Percentiles rank a stretch among this genome's conserved stretches.
These are phyloP conservation scores for Probaryconus sp. DNA, from an alignment of 1,140 invertebrate genomes.

Conservation along the genomic window DNA sequence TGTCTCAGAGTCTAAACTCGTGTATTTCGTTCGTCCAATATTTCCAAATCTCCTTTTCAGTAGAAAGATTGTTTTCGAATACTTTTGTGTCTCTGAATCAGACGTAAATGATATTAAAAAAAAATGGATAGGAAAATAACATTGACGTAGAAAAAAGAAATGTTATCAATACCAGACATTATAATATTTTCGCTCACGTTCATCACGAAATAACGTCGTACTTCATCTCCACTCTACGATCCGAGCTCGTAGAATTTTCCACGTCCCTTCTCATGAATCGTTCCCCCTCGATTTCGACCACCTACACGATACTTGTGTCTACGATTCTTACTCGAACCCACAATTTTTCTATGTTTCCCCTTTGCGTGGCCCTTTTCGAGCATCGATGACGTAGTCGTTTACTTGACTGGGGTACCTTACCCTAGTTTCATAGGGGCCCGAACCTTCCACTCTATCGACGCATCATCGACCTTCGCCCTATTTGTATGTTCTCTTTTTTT, in stretches of 20 bases:
- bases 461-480: slow-evolving; percentile 58
- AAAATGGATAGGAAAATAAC: too few species aligned
- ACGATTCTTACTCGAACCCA: slow-evolving; percentile 39
- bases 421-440: slow-evolving; percentile 37
- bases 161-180: too few species aligned
- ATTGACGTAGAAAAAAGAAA: too few species aligned
- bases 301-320: slow-evolving; percentile 51
- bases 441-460: slow-evolving; percentile 54
- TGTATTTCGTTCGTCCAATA: too few species aligned
- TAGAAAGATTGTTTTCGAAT: too few species aligned
- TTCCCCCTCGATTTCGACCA: slow-evolving; percentile 21
- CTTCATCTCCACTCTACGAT: slow-evolving; percentile 22
- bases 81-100: too few species aligned
- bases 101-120: too few species aligned
- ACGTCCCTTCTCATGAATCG: slow-evolving; percentile 40
- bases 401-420: slow-evolving; percentile 33
- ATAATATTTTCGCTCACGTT: slow-evolving; percentile 45
- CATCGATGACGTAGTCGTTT: slow-evolving; percentile 48
- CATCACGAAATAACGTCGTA: slow-evolving; percentile 22
- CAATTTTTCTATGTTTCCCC: slow-evolving; percentile 31
- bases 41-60: too few species aligned
- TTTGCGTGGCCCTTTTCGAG: slow-evolving; percentile 25
- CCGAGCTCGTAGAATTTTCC: slow-evolving; percentile 40
- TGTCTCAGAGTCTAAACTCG: too few species aligned
- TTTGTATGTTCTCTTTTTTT: slow-evolving; percentile 12